phyloP scores from a whole-genome alignment of 1,140 invertebrate genomes.

The Bicyclus anynana region DNA sequence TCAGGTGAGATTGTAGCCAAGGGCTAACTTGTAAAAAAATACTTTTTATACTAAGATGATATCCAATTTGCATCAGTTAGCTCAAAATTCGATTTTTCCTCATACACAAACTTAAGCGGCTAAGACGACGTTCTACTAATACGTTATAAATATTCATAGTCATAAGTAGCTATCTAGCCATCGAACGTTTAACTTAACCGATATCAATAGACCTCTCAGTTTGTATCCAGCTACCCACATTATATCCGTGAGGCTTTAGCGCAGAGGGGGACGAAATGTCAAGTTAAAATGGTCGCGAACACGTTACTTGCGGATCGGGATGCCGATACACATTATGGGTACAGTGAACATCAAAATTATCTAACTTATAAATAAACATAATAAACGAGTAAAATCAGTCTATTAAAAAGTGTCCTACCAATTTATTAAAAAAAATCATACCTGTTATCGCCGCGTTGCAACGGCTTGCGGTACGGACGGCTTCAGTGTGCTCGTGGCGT shows the following conservation, averaged over 20 bases:
- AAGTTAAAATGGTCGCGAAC: slow-evolving; percentile 33
- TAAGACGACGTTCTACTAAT: slow-evolving; percentile 50
- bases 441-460: too few species aligned
- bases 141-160: slow-evolving; percentile 73
- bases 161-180: slow-evolving; percentile 62
- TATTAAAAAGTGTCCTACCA: too few species aligned
- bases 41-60: too few species aligned
- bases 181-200: slow-evolving; percentile 59
- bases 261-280: slow-evolving; percentile 22
- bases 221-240: slow-evolving; percentile 9
- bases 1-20: too few species aligned
- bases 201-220: slow-evolving; percentile 28
- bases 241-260: slow-evolving; percentile 4
- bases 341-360: neutral
- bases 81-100: too few species aligned
- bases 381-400: neutral
- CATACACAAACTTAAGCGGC: neutral
- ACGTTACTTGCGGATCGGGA: slow-evolving; percentile 41
- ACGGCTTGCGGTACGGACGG: too few species aligned
- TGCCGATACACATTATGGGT: slow-evolving; percentile 65
- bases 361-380: neutral
- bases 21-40: too few species aligned
- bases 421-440: too few species aligned
- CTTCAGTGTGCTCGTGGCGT: too few species aligned
- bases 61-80: too few species aligned